Base-by-base conservation (phyloP, 30 jellyfish, hydroid and myxozoan species). In the Rhopilema esculentum region DNA sequence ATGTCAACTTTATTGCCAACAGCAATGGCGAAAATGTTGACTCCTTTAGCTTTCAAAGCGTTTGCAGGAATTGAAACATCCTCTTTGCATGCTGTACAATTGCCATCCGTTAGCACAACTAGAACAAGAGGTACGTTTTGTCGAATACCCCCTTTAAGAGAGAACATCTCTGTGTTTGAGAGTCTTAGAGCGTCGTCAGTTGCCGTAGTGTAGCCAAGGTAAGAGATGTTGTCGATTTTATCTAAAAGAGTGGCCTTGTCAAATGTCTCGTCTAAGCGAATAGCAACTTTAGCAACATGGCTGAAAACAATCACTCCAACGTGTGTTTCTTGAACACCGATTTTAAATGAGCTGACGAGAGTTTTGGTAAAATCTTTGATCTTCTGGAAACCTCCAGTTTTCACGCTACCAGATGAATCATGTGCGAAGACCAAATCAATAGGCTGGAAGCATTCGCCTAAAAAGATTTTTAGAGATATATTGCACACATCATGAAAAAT, bases 361-460 rank as follows among this genome's bases (percentile, higher is more conserved):
- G 80, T 88, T 51, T 93, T 93, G 18, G 98, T 88, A 86, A 93
- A 93, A 30, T 93, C 89, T 72, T 93, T 93, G 78, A 93, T 93
- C 79, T 83, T 66, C 82, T 85, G 88, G 49, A 70, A 93, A 27
- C 92, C 97, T 17, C 74, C 82, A 27, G 57, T 28, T 77, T 83
- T 74, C 49, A 93, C 65, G 83, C 98, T 93, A n/a, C 97, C 97
- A 4, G 98, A 93, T n/a, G 97, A 96, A 83, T 93, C 98, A 52
- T 19, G 86, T 0, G 97, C 96, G 49, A 92, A 92, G 15, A 86
- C 98, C 79, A 92, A 64, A 53, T 92, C 98, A 24, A 92, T 76
- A 21, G 94, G 89, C 32, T 87, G 91, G 17, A 19, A 28, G 73
- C 98, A 91, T 28, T 28, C 66, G 21, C 72, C 96, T 76, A 75